Evolutionary conservation across 2,888 invertebrate species (phyloP).

Genomic region (Spilarctia lutea): DNA sequence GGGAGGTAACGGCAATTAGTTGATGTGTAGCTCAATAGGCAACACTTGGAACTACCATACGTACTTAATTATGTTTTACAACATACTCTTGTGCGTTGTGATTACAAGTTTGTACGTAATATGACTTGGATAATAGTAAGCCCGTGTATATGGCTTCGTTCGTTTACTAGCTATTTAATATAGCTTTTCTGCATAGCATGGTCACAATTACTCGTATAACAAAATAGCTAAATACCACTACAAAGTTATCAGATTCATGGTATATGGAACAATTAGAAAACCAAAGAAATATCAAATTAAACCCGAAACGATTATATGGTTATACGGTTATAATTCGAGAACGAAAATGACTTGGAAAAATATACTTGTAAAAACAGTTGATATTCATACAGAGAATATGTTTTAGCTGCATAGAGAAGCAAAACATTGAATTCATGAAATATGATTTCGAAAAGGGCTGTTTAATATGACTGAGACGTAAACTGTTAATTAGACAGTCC

Average conservation of each 20-base stretch:
- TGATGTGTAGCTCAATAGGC: conserved; percentile 20
- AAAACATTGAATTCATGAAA: not conserved
- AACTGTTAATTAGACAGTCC: not conserved
- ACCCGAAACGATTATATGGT: not conserved
- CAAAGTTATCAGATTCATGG: not conserved
- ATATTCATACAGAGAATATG: not conserved
- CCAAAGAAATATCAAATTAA: not conserved
- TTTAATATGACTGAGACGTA: too few species aligned
- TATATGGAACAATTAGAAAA: not conserved
- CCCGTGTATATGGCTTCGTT: not conserved
- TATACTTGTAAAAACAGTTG: not conserved
- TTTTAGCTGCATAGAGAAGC: not conserved
- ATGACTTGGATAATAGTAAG: not conserved
- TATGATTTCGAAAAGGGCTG: not conserved
- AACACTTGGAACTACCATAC: conserved; percentile 16
- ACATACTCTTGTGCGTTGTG: conserved; percentile 4
- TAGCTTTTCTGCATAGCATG: not conserved
- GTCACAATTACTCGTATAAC: not conserved
- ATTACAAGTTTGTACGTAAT: not conserved
- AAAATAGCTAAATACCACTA: not conserved
- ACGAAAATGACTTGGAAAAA: not conserved
- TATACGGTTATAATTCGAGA: not conserved
- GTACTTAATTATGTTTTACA: conserved; percentile 20
- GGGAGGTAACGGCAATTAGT: conserved; percentile 40
- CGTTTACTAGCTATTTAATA: not conserved